Conservation (phyloP, 2,797 vertebrate genomes). For the Morelia viridis region DNA sequence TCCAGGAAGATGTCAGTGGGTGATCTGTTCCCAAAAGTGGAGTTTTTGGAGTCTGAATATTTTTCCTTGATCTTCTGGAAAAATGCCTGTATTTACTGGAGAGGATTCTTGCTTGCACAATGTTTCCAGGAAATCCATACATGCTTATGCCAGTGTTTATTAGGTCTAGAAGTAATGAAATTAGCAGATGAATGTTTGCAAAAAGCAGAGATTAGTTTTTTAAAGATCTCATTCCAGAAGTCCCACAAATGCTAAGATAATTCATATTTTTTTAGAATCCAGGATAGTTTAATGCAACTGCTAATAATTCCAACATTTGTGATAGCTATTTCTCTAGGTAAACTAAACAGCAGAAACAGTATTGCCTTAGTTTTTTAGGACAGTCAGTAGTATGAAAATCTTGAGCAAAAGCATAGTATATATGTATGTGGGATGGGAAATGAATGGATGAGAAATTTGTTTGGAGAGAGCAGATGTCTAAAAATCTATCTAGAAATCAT, state of each 20-base stretch:
- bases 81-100: conserved; percentile 62
- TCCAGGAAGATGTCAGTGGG: background rate
- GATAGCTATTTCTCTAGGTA: background rate
- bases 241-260: conserved; percentile 33
- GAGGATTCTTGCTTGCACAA: conserved; percentile 66
- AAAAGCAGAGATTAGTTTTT: conserved; percentile 43
- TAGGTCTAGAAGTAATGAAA: conserved; percentile 65
- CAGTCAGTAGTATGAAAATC: background rate
- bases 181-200: conserved; percentile 45
- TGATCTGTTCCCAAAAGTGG: conserved; percentile 36
- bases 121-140: conserved; percentile 70
- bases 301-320: conserved; percentile 34
- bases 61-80: conserved; percentile 48
- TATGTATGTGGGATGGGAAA: background rate
- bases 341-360: background rate
- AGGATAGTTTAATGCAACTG: conserved; percentile 11
- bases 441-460: background rate
- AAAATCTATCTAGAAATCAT: background rate
- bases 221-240: conserved; percentile 23
- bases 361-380: background rate
- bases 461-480: background rate
- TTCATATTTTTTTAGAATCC: conserved; percentile 43
- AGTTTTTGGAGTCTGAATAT: conserved; percentile 28
- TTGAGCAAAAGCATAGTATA: background rate
- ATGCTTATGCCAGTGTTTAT: conserved; percentile 61